phyloP scores from a whole-genome alignment of 2,113 vertebrate species.

The Bagarius yarrelli region DNA sequence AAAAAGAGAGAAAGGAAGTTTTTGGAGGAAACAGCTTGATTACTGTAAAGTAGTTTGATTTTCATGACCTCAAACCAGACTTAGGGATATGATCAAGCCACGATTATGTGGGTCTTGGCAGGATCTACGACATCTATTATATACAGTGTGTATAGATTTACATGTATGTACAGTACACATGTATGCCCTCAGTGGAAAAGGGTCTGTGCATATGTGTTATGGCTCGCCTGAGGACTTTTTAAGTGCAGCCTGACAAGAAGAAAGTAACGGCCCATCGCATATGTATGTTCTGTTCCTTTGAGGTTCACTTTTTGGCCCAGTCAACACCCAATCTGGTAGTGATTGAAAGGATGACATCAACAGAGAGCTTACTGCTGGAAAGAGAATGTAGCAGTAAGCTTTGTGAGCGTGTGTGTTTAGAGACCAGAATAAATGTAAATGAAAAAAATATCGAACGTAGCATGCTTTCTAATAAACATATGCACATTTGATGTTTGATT shows the following conservation, averaged over 20 bases:
- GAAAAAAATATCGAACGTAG: not conserved
- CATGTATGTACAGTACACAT: too few species aligned
- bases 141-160: not conserved
- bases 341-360: constrained; percentile 59
- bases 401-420: constrained; percentile 12
- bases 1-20: too few species aligned
- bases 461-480: not conserved
- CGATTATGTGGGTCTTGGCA: constrained; percentile 12
- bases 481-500: not conserved
- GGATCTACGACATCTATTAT: not conserved
- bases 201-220: constrained; percentile 32
- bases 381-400: constrained; percentile 29
- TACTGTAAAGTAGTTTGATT: constrained; percentile 9
- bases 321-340: constrained; percentile 55
- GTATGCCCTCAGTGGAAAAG: not conserved
- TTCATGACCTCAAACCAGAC: not conserved
- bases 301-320: constrained; percentile 37
- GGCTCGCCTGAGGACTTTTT: constrained; percentile 34
- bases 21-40: not conserved
- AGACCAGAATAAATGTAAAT: not conserved
- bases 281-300: constrained; percentile 47
- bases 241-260: constrained; percentile 47
- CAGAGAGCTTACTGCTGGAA: constrained; percentile 29
- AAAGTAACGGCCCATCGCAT: constrained; percentile 49
- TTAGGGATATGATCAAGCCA: constrained; percentile 34